Conservation (phyloP, 2,888 invertebrate species). For the Deilephila elpenor region DNA sequence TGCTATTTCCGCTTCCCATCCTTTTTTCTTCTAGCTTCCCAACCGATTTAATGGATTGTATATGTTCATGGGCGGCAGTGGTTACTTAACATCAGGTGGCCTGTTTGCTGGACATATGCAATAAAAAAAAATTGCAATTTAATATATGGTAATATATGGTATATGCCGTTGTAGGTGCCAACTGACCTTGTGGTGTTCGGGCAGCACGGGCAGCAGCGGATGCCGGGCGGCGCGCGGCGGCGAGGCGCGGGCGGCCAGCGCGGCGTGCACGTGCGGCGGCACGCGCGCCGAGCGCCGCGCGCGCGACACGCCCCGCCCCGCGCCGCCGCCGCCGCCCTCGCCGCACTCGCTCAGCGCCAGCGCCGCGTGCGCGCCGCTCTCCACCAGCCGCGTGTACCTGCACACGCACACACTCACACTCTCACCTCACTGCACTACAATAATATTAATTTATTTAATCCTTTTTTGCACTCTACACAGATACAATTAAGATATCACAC, state of each 20-base stretch:
- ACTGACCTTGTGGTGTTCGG: slow-evolving; percentile 62
- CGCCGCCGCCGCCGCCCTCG: slow-evolving; percentile 57
- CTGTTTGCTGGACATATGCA: too few relatives aligned
- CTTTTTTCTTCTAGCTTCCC: too few relatives aligned
- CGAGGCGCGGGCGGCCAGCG: slow-evolving; percentile 87
- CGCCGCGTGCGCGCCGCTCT: slow-evolving; percentile 94
- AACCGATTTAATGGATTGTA: too few relatives aligned
- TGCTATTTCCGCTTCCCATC: too few relatives aligned
- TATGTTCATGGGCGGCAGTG: too few relatives aligned
- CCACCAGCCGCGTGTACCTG: slow-evolving; percentile 94
- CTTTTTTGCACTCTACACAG: too few relatives aligned
- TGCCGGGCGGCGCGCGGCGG: slow-evolving; percentile 81
- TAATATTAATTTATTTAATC: too few relatives aligned
- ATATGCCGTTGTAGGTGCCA: too few relatives aligned
- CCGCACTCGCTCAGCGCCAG: slow-evolving; percentile 88
- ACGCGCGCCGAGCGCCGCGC: slow-evolving; percentile 82
- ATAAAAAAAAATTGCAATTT: too few relatives aligned
- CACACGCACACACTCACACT: background rate
- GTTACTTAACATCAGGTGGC: too few relatives aligned
- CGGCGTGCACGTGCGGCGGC: slow-evolving; percentile 93
- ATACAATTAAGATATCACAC: too few relatives aligned
- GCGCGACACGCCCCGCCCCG: slow-evolving; percentile 72
- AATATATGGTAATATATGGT: too few relatives aligned
- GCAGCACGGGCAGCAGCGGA: slow-evolving; percentile 74
- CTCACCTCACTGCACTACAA: background rate